Evolutionary conservation across 2,888 invertebrate species (phyloP), one percentile per base, ranked within the genome.

Genomic region (Lasioglossum villosulum): DNA sequence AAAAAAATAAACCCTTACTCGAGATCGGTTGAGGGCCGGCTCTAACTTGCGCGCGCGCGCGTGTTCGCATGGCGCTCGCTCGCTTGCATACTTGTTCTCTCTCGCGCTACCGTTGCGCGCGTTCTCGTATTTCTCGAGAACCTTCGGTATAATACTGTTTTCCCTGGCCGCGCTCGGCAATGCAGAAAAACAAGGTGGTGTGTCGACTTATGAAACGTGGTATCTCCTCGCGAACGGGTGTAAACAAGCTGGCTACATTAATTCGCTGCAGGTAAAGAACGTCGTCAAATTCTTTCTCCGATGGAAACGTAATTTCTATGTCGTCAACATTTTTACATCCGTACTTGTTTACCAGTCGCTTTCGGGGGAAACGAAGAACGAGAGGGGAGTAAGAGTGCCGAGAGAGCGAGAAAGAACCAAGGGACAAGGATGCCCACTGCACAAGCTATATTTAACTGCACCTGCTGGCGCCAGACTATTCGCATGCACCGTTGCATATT

Each of bases 391-490:
- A 10, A 1, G 45, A 75, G 34, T 34, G 42, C 8, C 8, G 52
- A 23, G n/a, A 52, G 59, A 74, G 72, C 68, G 70, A 56, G 10
- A 79, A 42, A 81, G 48, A 45, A 45, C 45, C 68, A 82, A 68
- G 30, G 63, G 68, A 66, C 52, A 56, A 88, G 83, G 76, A 89
- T 89, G 80, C 89, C 84, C 89, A 88, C 88, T 90, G 85, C 87
- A 86, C 79, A 88, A 86, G 86, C 85, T 90, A 90, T 89, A 90
- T 90, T 88, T 90, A 90, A 86, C 90, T 86, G 84, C 90, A 90
- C 90, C 90, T 90, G 90, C 90, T 90, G 90, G 90, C 90, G 90
- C 90, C 90, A 90, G 88, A 90, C 90, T 89, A 89, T 83, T 80
- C 86, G 68, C 83, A 73, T 75, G 71, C 77, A 80, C 83, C 72